phyloP scores from a whole-genome alignment of 2,113 vertebrate species.

The Chionis minor region DNA sequence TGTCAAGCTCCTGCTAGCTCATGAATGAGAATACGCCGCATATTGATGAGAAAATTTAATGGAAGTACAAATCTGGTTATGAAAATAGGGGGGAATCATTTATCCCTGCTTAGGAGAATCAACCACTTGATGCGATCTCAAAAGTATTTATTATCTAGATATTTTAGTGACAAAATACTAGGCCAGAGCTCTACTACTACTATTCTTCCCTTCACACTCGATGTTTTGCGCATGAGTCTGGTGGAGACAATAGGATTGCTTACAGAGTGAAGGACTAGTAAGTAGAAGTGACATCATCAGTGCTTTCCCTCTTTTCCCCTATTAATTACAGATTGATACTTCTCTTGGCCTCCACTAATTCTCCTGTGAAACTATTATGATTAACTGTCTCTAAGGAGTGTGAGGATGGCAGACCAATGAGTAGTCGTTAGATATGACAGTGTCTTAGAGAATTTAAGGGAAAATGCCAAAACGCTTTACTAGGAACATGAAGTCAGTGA shows the following conservation, averaged over 20 bases:
- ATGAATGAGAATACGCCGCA: neutral
- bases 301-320: neutral
- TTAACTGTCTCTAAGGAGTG: neutral
- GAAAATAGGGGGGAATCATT: neutral
- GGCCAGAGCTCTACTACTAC: neutral
- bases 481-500: neutral
- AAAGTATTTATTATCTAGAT: neutral
- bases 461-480: neutral
- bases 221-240: neutral
- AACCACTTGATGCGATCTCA: neutral
- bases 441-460: neutral
- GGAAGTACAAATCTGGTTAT: neutral
- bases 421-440: neutral
- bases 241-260: neutral
- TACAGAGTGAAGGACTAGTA: neutral
- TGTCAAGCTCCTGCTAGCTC: neutral
- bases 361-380: neutral
- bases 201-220: neutral
- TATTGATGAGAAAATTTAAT: neutral
- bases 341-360: neutral
- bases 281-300: neutral
- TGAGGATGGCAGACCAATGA: neutral
- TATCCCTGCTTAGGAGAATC: neutral
- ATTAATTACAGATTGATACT: constrained; percentile 15
- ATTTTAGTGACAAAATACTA: neutral